phyloP scores from a whole-genome alignment of 2,113 vertebrate genomes.

The Cinclus cinclus region DNA sequence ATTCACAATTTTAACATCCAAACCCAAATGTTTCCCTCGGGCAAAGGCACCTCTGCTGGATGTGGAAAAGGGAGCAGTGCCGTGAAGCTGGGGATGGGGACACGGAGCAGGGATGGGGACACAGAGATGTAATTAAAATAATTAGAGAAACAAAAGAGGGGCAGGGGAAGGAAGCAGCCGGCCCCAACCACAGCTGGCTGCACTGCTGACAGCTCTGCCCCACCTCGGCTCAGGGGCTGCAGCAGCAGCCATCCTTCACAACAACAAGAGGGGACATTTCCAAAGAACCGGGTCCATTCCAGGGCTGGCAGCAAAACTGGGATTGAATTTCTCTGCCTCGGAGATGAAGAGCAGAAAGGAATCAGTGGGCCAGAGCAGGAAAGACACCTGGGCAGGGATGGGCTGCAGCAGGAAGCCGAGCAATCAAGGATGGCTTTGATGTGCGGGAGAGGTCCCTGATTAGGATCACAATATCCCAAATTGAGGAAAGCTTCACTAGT shows the following conservation, averaged over 20 bases:
- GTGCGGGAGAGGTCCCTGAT: slow-evolving; percentile 55
- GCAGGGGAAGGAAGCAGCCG: slow-evolving; percentile 57
- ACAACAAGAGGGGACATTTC: slow-evolving; percentile 35
- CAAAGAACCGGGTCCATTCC: slow-evolving; percentile 36
- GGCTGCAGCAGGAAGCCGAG: slow-evolving; percentile 32
- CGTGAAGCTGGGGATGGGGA: background rate
- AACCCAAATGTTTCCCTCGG: accelerated
- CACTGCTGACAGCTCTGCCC: slow-evolving; percentile 45
- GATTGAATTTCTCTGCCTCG: slow-evolving; percentile 61
- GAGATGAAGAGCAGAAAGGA: slow-evolving; percentile 49
- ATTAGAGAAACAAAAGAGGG: slow-evolving; percentile 55
- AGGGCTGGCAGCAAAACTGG: slow-evolving; percentile 43
- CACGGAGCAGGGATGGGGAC: too few species aligned
- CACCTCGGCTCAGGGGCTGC: slow-evolving; percentile 34
- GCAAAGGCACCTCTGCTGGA: background rate
- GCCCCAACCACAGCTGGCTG: slow-evolving; percentile 41
- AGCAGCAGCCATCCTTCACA: slow-evolving; percentile 8
- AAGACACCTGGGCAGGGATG: slow-evolving; percentile 65
- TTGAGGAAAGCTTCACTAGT: slow-evolving; percentile 67
- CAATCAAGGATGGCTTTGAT: slow-evolving; percentile 67
- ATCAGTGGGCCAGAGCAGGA: slow-evolving; percentile 55
- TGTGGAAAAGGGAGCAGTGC: accelerated
- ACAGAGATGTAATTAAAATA: slow-evolving; percentile 30
- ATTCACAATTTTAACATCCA: background rate
- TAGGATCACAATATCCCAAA: slow-evolving; percentile 70